These are phyloP conservation scores for Isichthys henryi DNA, from an alignment of 2,113 vertebrate genomes.

Conservation along the genomic window DNA sequence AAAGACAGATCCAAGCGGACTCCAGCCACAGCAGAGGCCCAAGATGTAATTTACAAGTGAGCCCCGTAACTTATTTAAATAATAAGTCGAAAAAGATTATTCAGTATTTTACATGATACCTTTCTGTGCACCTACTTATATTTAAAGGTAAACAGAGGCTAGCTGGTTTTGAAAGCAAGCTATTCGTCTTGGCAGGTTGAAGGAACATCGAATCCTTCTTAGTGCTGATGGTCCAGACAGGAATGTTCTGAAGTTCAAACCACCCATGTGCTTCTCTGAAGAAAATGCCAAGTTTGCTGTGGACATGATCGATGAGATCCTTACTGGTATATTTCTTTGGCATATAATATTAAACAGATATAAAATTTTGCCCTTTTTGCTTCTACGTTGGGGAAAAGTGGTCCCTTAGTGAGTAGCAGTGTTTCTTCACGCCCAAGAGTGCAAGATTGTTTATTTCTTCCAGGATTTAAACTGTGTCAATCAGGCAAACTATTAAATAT, in stretches of 20 bases:
- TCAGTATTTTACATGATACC: background rate
- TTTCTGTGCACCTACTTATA: background rate
- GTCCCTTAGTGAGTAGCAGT: background rate
- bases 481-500: background rate
- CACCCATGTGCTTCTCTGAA: slow-evolving; percentile 84
- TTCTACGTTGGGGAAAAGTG: background rate
- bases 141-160: background rate
- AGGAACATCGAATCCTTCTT: slow-evolving; percentile 74
- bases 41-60: slow-evolving; percentile 86
- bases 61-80: slow-evolving; percentile 3
- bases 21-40: slow-evolving; percentile 87
- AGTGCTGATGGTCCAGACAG: slow-evolving; percentile 88
- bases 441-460: background rate
- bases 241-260: slow-evolving; percentile 93
- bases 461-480: background rate
- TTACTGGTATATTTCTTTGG: slow-evolving; percentile 64
- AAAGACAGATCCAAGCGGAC: slow-evolving; percentile 70
- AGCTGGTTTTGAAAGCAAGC: background rate
- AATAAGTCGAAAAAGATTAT: background rate
- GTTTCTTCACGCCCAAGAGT: background rate
- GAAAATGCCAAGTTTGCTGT: slow-evolving; percentile 76
- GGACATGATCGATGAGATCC: slow-evolving; percentile 70
- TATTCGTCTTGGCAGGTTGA: slow-evolving; percentile 65
- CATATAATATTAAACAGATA: background rate
- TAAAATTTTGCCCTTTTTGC: background rate